These are phyloP conservation scores for Pantala flavescens DNA, from an alignment of 1,140 invertebrate genomes.

Conservation along the genomic window DNA sequence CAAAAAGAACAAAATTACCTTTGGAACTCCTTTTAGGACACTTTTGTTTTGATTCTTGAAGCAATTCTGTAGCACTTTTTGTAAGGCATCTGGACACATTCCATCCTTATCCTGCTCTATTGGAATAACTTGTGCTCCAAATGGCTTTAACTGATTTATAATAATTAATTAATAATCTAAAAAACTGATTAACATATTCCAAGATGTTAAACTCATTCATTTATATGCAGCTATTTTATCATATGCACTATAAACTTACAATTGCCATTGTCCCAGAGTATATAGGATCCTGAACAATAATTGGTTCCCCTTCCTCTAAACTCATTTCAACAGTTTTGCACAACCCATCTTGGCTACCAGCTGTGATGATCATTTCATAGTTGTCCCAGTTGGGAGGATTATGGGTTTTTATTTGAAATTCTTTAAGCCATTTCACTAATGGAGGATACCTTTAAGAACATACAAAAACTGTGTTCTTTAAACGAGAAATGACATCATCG, in stretches of 20 bases:
- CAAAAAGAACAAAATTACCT: conserved; percentile 27
- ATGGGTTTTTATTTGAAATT: conserved; percentile 53
- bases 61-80: conserved; percentile 36
- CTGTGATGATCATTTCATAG: conserved; percentile 52
- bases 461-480: no score
- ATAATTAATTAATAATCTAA: not conserved
- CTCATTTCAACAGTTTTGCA: conserved; percentile 59
- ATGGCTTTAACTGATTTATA: conserved; percentile 38
- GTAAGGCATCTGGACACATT: conserved; percentile 36
- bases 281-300: conserved; percentile 56
- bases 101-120: conserved; percentile 43
- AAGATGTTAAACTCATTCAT: no score
- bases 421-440: conserved; percentile 48
- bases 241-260: conserved; percentile 23
- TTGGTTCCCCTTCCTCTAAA: conserved; percentile 49
- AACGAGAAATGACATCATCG: no score
- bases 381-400: conserved; percentile 51
- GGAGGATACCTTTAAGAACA: conserved; percentile 40
- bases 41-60: not conserved
- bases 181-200: no score
- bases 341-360: conserved; percentile 65
- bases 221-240: no score
- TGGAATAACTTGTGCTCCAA: conserved; percentile 37
- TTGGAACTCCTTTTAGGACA: conserved; percentile 28
- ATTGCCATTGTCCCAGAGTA: conserved; percentile 41